These are phyloP conservation scores for Nycteola revayana DNA, from an alignment of 2,888 invertebrate genomes.

Conservation along the genomic window DNA sequence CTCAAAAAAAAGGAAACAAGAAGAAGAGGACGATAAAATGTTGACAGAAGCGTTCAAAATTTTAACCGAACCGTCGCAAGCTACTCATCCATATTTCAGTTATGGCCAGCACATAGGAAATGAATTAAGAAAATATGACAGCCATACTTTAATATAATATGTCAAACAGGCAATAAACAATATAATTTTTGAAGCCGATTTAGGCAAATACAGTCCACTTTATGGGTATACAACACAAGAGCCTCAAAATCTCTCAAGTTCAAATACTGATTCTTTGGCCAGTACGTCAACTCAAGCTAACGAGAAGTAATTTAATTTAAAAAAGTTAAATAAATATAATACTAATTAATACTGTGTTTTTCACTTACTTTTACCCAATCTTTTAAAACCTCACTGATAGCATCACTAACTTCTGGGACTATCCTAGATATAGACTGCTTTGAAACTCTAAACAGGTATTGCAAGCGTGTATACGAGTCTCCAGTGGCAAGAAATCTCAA, in stretches of 20 bases:
- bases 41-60: no score
- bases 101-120: slow-evolving; percentile 19
- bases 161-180: slow-evolving; percentile 22
- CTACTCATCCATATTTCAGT: no score
- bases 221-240: slow-evolving; percentile 7
- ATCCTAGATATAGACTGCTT: slow-evolving; percentile 15
- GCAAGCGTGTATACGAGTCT: slow-evolving; percentile 2
- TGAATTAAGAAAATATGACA: slow-evolving; percentile 19
- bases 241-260: no score
- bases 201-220: slow-evolving; percentile 15
- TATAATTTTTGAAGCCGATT: slow-evolving; percentile 22
- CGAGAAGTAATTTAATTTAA: background rate
- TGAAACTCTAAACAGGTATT: slow-evolving; percentile 13
- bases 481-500: slow-evolving; percentile 8
- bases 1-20: slow-evolving; percentile 4
- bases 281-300: background rate
- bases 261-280: background rate
- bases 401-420: slow-evolving; percentile 14
- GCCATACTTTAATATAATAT: slow-evolving; percentile 10
- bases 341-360: slow-evolving; percentile 4
- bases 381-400: slow-evolving; percentile 11
- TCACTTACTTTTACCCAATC: slow-evolving; percentile 8
- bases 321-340: slow-evolving; percentile 4
- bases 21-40: slow-evolving; percentile 1
- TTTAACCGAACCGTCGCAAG: slow-evolving; percentile 6